phyloP scores from a whole-genome alignment of 2,797 vertebrate species.

The Chrysocyon brachyurus region DNA sequence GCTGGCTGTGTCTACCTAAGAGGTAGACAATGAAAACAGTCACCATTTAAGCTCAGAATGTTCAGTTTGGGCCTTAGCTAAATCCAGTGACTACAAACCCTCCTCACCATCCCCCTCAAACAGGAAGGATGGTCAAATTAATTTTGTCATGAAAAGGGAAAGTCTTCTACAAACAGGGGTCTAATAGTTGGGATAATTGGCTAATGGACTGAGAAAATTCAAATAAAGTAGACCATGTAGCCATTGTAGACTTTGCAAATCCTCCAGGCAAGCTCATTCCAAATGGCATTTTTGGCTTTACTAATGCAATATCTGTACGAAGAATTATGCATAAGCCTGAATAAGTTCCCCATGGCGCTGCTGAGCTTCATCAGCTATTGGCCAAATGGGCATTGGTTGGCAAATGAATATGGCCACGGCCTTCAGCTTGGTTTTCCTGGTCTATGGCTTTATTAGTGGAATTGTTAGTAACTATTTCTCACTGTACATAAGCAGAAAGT shows the following conservation, averaged over 20 bases:
- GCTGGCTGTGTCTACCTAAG: background rate
- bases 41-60: background rate
- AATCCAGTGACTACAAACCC: background rate
- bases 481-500: background rate
- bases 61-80: background rate
- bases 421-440: conserved; percentile 41
- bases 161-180: background rate
- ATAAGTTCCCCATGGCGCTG: background rate
- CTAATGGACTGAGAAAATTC: background rate
- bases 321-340: background rate
- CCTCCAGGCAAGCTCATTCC: background rate
- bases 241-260: background rate
- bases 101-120: fast-evolving
- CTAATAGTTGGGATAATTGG: background rate
- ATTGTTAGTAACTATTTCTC: conserved; percentile 36
- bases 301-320: background rate
- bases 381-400: conserved; percentile 25
- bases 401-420: background rate
- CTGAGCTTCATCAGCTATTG: background rate
- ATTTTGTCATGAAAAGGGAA: background rate
- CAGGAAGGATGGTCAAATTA: background rate
- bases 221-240: background rate
- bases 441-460: background rate
- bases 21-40: background rate
- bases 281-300: background rate